phyloP scores from a whole-genome alignment of 64 coral and sea anemone genomes.

The Platygyra sinensis region DNA sequence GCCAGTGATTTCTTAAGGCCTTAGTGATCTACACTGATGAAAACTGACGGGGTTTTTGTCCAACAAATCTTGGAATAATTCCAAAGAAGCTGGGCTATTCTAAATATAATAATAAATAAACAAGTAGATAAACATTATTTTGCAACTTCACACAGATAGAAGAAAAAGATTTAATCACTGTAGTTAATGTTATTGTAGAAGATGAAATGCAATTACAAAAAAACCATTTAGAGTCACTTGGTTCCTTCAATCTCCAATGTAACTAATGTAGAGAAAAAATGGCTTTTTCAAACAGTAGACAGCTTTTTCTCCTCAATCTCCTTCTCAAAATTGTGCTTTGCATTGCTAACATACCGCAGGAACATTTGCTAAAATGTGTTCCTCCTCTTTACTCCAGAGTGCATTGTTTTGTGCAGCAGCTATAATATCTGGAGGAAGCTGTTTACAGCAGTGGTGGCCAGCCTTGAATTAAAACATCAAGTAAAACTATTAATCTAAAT shows the following conservation, averaged over 20 bases:
- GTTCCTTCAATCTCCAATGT: background rate
- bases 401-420: conserved; percentile 92
- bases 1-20: conserved; percentile 88
- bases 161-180: too few species aligned
- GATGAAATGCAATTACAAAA: too few species aligned
- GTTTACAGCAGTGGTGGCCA: conserved; percentile 96
- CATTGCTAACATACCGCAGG: conserved; percentile 57
- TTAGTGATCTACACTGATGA: conserved; percentile 84
- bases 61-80: conserved; percentile 85
- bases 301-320: background rate
- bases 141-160: too few species aligned
- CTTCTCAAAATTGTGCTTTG: background rate
- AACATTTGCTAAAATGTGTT: conserved; percentile 79
- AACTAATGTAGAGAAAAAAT: background rate
- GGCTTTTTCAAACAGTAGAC: background rate
- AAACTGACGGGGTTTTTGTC: conserved; percentile 83
- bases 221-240: too few species aligned
- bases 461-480: conserved; percentile 37
- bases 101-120: conserved; percentile 24
- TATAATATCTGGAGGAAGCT: conserved; percentile 89
- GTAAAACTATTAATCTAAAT: background rate
- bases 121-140: background rate
- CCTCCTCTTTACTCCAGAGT: conserved; percentile 93
- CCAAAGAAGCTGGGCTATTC: conserved; percentile 86
- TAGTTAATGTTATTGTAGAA: too few species aligned